Conservation (phyloP, 2,888 invertebrate species). For the Hyposoter didymator region DNA sequence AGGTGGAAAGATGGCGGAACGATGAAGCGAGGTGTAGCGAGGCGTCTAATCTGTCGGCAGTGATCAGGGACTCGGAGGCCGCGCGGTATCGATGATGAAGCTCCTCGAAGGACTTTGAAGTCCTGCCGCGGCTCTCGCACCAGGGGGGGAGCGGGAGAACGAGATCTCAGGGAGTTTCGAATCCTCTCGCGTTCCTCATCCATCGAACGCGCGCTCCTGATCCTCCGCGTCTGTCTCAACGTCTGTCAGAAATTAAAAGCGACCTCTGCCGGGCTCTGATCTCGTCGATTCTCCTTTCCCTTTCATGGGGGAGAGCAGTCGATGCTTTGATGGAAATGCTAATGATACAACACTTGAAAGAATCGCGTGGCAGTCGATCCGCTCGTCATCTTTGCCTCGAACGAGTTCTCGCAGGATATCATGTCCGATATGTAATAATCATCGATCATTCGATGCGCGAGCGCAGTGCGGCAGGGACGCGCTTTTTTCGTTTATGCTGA, state of each 20-base stretch:
- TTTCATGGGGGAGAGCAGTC: not conserved
- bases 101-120: constrained; percentile 82
- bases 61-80: constrained; percentile 79
- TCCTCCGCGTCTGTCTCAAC: constrained; percentile 76
- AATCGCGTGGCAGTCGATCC: not conserved
- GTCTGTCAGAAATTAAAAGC: constrained; percentile 80
- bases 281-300: not conserved
- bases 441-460: constrained; percentile 2
- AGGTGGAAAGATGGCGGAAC: constrained; percentile 39
- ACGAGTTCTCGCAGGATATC: not conserved
- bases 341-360: constrained; percentile 45
- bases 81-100: constrained; percentile 83
- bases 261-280: constrained; percentile 54
- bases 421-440: not conserved
- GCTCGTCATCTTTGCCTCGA: not conserved
- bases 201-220: constrained; percentile 56
- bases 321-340: constrained; percentile 58
- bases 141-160: constrained; percentile 72
- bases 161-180: constrained; percentile 44
- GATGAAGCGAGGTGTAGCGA: constrained; percentile 74
- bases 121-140: constrained; percentile 79
- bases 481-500: not conserved
- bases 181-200: constrained; percentile 67
- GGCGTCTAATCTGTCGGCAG: constrained; percentile 83
- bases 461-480: not conserved